Percentiles rank a stretch among this genome's conserved stretches.
phyloP scores from a whole-genome alignment of 2,113 vertebrate species.

The Sinocyclocheilus rhinocerous region DNA sequence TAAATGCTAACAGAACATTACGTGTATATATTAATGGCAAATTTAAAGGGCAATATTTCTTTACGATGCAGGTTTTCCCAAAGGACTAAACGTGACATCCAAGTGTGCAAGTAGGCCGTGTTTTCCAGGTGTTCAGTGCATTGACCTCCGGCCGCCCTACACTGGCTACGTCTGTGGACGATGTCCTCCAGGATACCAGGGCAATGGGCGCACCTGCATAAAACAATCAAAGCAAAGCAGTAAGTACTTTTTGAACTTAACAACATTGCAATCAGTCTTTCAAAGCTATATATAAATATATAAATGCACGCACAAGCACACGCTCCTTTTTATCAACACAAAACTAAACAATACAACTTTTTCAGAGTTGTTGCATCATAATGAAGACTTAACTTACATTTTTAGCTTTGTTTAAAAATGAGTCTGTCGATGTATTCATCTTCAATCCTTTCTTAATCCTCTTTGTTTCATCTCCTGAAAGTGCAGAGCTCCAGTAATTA shows the following conservation, averaged over 20 bases:
- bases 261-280: not conserved
- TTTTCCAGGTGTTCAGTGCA: slow-evolving; percentile 78
- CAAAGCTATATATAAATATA: not conserved
- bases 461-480: slow-evolving; percentile 16
- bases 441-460: slow-evolving; percentile 28
- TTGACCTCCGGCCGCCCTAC: slow-evolving; percentile 73
- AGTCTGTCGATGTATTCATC: not conserved
- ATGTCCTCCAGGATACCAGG: slow-evolving; percentile 75
- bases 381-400: not conserved
- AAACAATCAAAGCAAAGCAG: slow-evolving; percentile 65
- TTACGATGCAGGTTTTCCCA: slow-evolving; percentile 24
- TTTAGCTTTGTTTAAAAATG: slow-evolving; percentile 3
- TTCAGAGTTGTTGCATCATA: not conserved
- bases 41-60: not conserved
- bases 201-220: slow-evolving; percentile 74
- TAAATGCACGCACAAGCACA: too few relatives aligned
- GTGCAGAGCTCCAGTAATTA: slow-evolving; percentile 20
- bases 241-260: slow-evolving; percentile 26
- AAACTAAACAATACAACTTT: not conserved
- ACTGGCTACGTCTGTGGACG: slow-evolving; percentile 75
- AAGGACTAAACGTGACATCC: slow-evolving; percentile 44
- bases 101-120: slow-evolving; percentile 76
- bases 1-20: not conserved
- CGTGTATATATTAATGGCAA: not conserved
- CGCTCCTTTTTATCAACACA: not conserved